These are phyloP conservation scores for Cassiopea xamachana DNA, from an alignment of 30 jellyfish, hydroid and myxozoan species.

Conservation along the genomic window DNA sequence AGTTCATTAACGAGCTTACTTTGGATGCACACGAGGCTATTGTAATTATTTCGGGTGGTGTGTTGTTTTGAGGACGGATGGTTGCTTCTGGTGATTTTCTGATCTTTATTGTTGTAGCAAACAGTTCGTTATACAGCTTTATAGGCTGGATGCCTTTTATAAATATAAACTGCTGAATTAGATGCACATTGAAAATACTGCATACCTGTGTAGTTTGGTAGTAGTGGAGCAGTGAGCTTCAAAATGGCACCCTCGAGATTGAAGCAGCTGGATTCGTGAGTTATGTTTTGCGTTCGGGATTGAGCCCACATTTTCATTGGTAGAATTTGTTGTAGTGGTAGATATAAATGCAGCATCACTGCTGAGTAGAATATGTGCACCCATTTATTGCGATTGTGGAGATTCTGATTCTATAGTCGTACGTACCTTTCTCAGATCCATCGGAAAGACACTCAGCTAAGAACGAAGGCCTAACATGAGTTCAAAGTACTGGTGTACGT, in stretches of 20 bases:
- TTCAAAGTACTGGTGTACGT: no score
- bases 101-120: constrained; percentile 5
- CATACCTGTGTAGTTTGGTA: neutral
- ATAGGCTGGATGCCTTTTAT: no score
- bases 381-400: no score
- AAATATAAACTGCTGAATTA: no score
- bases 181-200: neutral
- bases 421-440: no score
- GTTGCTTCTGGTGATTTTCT: constrained; percentile 5
- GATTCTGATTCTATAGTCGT: no score
- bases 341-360: no score
- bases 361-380: no score
- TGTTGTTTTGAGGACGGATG: constrained; percentile 26
- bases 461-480: no score
- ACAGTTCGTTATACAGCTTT: neutral
- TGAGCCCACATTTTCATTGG: neutral
- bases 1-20: neutral
- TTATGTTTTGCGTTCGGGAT: neutral
- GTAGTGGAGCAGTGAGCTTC: neutral
- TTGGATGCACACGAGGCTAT: neutral
- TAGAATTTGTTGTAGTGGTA: no score
- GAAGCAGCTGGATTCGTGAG: constrained; percentile 83
- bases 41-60: constrained; percentile 9
- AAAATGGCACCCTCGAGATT: constrained; percentile 70
- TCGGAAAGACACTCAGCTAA: no score